Evolutionary conservation across 1,140 invertebrate species (phyloP), one percentile per base, ranked within the genome.

Genomic region (Pentalonia nigronervosa): DNA sequence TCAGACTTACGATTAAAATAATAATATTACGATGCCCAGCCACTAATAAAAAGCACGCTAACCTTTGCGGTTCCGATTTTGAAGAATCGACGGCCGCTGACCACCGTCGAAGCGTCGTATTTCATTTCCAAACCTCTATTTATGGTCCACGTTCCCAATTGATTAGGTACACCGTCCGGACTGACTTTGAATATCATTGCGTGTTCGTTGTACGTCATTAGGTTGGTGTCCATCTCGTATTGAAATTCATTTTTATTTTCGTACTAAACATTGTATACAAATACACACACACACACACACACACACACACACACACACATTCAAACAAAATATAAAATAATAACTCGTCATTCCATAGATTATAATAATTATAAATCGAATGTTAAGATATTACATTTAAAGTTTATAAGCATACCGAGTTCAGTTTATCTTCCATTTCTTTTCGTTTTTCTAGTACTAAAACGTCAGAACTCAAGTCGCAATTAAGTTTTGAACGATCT

Each of bases 141-240:
- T 53, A 50, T 9, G 2, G 81, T 93, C 91, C 91, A 93, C 23
- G 81, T 41, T 50, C 91, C 91, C 14, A 93, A 41, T n/a, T 86
- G 91, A 14, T 86, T 86, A 1, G 36, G 81, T 23, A n/a, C 47
- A 6, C 81, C 81, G 3, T 84, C 30, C 9, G 9, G 4, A 2
- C n/a, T n/a, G 0, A 84, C 2, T 56, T 47, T 86, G n/a, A 56
- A 45, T 84, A 93, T 93, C 30, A 8, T 41, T 25, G 91, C 91
- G 25, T 9, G 76, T 25, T 93, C 91, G 50, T 93, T 83, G n/a
- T 86, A 93, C 34, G 81, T 86, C n/a, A 93, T 34, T 7, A 53
- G 30, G 45, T 25, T 50, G 4, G 20, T 86, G 17, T 53, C 34
- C 11, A 56, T 25, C 34, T 93, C 34, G 48, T 86, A 93, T 53